These are phyloP conservation scores for Drosophila punjabiensis DNA, from an alignment of 1,140 invertebrate genomes.

Conservation along the genomic window DNA sequence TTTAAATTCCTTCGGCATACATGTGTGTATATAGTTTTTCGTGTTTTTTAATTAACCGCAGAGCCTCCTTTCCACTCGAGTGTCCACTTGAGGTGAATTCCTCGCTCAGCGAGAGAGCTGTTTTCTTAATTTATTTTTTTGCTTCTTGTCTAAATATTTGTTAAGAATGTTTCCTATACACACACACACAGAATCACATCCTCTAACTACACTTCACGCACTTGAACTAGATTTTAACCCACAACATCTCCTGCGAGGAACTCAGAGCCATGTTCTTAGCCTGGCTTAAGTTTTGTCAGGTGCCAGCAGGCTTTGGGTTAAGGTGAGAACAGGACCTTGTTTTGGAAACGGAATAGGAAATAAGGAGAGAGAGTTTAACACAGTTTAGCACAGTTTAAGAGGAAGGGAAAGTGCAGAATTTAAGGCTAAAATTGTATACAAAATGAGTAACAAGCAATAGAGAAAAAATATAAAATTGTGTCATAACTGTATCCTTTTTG, in stretches of 20 bases:
- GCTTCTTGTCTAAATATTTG: constrained; percentile 66
- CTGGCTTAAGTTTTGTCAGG: not conserved
- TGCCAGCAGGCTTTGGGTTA: constrained; percentile 32
- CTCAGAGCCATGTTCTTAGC: constrained; percentile 1
- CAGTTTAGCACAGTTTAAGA: not conserved
- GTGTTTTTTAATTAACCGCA: constrained; percentile 65
- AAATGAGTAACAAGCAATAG: not conserved
- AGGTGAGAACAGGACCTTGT: constrained; percentile 50
- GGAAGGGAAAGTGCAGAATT: not conserved
- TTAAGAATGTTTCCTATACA: constrained; percentile 34
- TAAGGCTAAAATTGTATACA: not conserved
- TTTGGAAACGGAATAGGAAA: constrained; percentile 12
- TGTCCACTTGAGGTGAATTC: constrained; percentile 68
- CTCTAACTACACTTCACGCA: constrained; percentile 76
- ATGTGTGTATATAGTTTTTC: not conserved
- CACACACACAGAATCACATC: constrained; percentile 12
- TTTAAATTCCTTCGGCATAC: constrained; percentile 54
- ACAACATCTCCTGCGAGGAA: constrained; percentile 7
- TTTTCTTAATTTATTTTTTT: constrained; percentile 14
- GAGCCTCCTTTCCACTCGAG: constrained; percentile 16
- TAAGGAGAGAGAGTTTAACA: not conserved
- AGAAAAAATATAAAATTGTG: not conserved
- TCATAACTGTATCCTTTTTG: not conserved
- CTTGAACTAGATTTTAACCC: constrained; percentile 69
- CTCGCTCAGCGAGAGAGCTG: constrained; percentile 17